Evolutionary conservation across 2,113 vertebrate species (phyloP).

Genomic region (Salvator merianae): DNA sequence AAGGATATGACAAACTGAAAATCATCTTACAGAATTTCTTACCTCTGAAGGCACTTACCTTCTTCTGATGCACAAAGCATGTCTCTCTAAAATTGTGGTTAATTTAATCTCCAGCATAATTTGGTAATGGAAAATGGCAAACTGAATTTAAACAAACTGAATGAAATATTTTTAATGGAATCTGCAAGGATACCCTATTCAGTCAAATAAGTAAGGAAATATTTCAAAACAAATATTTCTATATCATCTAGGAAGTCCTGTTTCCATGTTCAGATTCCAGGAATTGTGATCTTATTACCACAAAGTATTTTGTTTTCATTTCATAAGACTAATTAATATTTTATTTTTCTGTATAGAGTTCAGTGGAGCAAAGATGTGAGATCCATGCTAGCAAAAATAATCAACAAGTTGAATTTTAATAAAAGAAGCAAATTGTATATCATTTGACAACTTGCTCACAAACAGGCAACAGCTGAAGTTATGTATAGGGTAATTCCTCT

Average conservation of each 20-base stretch:
- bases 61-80: background rate
- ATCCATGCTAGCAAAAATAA: background rate
- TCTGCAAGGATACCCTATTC: background rate
- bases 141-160: background rate
- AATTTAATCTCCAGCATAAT: background rate
- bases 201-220: too few relatives aligned
- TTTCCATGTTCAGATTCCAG: background rate
- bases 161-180: background rate
- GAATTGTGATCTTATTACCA: background rate
- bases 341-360: background rate
- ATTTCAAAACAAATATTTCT: background rate
- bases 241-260: background rate
- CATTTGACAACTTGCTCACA: background rate
- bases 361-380: background rate
- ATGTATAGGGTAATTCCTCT: background rate
- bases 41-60: background rate
- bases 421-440: background rate
- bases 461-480: background rate
- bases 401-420: background rate
- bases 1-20: background rate
- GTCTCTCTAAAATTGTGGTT: background rate
- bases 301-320: background rate
- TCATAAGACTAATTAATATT: background rate
- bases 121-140: background rate
- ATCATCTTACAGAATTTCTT: background rate